Evolutionary conservation across 1,140 invertebrate species (phyloP).

Genomic region (Apis laboriosa): DNA sequence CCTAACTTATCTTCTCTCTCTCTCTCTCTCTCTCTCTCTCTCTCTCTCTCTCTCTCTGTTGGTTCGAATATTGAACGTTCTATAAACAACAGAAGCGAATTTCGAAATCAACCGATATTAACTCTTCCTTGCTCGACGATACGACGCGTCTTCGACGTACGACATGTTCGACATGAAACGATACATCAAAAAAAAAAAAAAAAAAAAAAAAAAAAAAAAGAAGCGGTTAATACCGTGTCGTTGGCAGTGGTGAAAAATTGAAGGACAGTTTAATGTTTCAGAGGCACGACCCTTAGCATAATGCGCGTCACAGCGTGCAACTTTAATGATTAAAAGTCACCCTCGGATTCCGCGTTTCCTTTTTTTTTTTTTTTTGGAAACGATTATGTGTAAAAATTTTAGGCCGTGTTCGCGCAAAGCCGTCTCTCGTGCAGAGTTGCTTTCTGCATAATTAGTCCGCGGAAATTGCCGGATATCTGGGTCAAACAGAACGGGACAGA

Average conservation of each 20-base stretch:
- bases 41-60: no score
- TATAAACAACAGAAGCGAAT: no score
- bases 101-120: neutral
- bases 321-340: constrained; percentile 24
- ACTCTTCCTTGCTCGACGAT: neutral
- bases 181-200: no score
- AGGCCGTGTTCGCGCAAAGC: neutral
- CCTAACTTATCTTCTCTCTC: no score
- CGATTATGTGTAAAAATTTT: constrained; percentile 40
- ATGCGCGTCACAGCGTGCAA: constrained; percentile 20
- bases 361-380: neutral
- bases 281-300: neutral
- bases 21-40: no score
- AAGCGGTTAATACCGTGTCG: constrained; percentile 9
- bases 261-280: constrained; percentile 34
- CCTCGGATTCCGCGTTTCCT: neutral
- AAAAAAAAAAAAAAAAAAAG: neutral
- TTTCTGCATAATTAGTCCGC: constrained; percentile 44
- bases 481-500: constrained; percentile 25
- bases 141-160: neutral
- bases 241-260: constrained; percentile 26
- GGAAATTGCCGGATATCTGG: constrained; percentile 39
- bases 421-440: neutral
- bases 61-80: no score
- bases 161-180: no score